Conservation (phyloP, 2,113 vertebrate genomes). For the Datnioides undecimradiatus region DNA sequence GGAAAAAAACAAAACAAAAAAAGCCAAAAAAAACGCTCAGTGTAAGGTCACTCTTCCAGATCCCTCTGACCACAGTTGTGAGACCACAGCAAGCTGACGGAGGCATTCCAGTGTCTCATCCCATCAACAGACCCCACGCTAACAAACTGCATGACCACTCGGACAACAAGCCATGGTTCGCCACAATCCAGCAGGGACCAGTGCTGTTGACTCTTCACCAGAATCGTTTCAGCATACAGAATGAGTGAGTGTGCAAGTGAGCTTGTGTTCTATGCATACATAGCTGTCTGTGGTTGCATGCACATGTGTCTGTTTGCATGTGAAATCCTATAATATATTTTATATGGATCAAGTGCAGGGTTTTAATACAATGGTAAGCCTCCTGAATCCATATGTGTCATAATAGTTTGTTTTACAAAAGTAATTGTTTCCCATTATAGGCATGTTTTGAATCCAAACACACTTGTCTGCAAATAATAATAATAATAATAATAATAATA, state of each 20-base stretch:
- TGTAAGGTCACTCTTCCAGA: constrained; percentile 31
- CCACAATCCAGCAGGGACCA: constrained; percentile 36
- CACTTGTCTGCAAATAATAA: neutral
- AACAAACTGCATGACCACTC: constrained; percentile 41
- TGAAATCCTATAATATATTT: neutral
- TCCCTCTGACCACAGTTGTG: constrained; percentile 27
- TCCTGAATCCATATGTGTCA: neutral
- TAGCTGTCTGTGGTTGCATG: neutral
- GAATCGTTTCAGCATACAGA: constrained; percentile 23
- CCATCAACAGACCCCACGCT: constrained; percentile 52
- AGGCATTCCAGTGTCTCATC: constrained; percentile 61
- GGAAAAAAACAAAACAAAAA: no score
- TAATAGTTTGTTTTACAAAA: neutral
- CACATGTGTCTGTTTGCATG: neutral
- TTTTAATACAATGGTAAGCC: neutral
- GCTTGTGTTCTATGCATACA: neutral
- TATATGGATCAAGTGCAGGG: neutral
- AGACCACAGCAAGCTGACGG: constrained; percentile 45
- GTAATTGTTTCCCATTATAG: neutral
- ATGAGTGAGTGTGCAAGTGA: neutral
- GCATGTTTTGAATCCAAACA: neutral
- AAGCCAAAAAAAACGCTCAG: no score
- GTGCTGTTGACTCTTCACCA: constrained; percentile 15
- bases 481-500: no score
- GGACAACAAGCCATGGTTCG: constrained; percentile 43